These are phyloP conservation scores for Calameuta pallipes DNA, from an alignment of 2,888 invertebrate species.

Conservation along the genomic window DNA sequence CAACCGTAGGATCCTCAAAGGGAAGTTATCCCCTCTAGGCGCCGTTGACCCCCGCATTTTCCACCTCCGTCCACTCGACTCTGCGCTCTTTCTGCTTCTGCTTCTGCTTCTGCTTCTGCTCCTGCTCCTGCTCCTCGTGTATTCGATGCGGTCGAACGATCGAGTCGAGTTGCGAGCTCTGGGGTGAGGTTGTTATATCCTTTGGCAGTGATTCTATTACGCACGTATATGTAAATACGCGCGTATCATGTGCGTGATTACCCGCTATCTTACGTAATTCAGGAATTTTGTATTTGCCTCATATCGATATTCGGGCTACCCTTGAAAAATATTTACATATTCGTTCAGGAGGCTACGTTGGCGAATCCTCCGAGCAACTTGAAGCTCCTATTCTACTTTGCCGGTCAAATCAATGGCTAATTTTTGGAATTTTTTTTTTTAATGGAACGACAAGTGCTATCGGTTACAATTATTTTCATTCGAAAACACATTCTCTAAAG, in stretches of 20 bases:
- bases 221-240: background rate
- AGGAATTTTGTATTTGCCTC: background rate
- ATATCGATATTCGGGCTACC: background rate
- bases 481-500: too few species aligned
- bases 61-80: too few species aligned
- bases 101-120: too few species aligned
- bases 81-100: too few species aligned
- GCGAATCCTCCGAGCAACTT: too few species aligned
- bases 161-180: background rate
- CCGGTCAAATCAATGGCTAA: too few species aligned
- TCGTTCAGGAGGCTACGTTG: too few species aligned
- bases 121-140: background rate
- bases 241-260: background rate
- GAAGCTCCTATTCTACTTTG: too few species aligned
- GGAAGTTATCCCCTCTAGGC: background rate
- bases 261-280: background rate
- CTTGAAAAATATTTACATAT: too few species aligned
- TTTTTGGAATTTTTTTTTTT: too few species aligned
- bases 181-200: background rate
- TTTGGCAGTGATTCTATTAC: background rate
- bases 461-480: too few species aligned
- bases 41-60: background rate
- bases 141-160: background rate
- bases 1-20: background rate
- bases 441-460: too few species aligned